These are phyloP conservation scores for Xanthorhoe spadicearia DNA, from an alignment of 2,888 invertebrate genomes.

Conservation along the genomic window DNA sequence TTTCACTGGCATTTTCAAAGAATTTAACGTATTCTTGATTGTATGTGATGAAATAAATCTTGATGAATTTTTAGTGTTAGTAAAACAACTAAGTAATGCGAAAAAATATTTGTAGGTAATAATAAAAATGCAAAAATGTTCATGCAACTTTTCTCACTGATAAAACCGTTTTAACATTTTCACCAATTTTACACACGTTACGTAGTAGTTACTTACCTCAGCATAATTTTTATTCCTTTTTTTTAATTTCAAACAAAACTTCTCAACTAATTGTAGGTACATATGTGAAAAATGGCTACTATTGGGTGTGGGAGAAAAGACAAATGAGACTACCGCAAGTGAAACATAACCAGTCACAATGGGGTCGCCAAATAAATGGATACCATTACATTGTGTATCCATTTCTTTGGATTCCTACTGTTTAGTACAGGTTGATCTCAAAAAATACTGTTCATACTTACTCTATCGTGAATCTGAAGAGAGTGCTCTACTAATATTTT, in stretches of 20 bases:
- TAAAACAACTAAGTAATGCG: no score
- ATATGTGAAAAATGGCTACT: neutral
- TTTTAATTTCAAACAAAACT: neutral
- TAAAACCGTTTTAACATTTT: no score
- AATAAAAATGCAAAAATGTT: no score
- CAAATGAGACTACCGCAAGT: conserved; percentile 29
- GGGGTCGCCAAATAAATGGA: conserved; percentile 37
- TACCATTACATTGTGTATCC: conserved; percentile 34
- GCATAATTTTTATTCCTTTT: no score
- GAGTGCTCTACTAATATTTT: conserved; percentile 37
- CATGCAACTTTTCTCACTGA: no score
- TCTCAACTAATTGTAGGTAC: neutral
- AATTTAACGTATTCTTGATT: conserved; percentile 50
- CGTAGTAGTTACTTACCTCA: no score
- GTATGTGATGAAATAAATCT: conserved; percentile 41
- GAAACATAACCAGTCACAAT: conserved; percentile 31
- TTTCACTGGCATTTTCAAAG: conserved; percentile 48
- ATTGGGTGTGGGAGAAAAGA: conserved; percentile 15
- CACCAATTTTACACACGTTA: no score
- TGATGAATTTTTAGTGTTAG: no score
- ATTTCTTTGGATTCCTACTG: conserved; percentile 4
- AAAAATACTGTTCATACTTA: conserved; percentile 20
- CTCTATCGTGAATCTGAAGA: conserved; percentile 27
- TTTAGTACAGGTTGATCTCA: conserved; percentile 17
- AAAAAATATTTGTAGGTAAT: no score